Evolutionary conservation across 2,888 invertebrate species (phyloP), one percentile per base, ranked within the genome.

Genomic region (Stratiomys singularior): DNA sequence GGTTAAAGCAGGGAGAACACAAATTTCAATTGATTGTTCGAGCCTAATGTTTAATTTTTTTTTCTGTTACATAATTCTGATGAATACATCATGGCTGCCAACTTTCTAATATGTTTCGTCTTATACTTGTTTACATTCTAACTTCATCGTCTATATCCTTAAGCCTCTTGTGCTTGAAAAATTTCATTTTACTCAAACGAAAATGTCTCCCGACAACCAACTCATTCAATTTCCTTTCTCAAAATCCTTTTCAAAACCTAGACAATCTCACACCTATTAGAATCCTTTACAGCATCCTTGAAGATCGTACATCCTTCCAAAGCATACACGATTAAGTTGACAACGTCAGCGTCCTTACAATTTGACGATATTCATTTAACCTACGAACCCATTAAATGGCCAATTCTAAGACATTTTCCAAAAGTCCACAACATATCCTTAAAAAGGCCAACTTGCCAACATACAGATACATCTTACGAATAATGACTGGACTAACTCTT

Each of bases 371-470:
- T 9, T 37, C 27, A 37, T 28, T 37, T n/a, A 37, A 30, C n/a
- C 27, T 66, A 15, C 63, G 18, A 66, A 66, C 15, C 37, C 66
- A 37, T 27, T 66, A 66, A 66, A 66, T 66, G 69, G 69, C 69
- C 47, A 47, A 69, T 69, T 69, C 23, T 21, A 69, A 7, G 46
- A 47, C 69, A 69, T 23, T 25, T 44, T 47, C 46, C 37, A 47
- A 11, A 18, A 69, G 47, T 47, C 27, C 46, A 63, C 27, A 9
- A 37, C 37, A 1, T 27, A n/a, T 18, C 66, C 64, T 13, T 25
- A 37, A 37, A 37, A 11, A 63, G 63, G 11, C 23, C 25, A 21
- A 18, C 21, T 60, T 18, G 21, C 60, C 18, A 60, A 60, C 1
- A 58, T 58, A 27, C 25, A 27, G 25, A 15, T 23, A 63, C 25